A percentile compares a stretch with the other conserved stretches of the same genome.
Evolutionary conservation across 2,113 vertebrate genomes (phyloP).

Genomic region (Callorhinus ursinus): DNA sequence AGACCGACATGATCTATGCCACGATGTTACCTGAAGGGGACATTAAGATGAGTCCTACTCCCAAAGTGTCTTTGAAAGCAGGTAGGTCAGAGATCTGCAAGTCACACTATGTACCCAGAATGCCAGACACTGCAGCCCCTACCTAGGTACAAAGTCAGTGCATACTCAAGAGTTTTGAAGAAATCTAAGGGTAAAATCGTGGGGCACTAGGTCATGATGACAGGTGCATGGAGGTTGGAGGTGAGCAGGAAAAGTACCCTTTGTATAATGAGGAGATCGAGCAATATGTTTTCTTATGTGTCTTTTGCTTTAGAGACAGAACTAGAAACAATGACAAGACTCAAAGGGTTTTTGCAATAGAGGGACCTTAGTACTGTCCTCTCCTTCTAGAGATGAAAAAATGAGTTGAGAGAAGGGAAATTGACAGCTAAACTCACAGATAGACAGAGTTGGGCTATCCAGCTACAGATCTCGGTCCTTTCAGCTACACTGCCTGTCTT

Average conservation of each 20-base stretch:
- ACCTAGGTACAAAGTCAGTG: not conserved
- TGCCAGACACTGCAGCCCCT: not conserved
- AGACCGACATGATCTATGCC: not conserved
- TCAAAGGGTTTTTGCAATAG: not conserved
- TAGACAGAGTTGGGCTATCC: not conserved
- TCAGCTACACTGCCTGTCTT: not conserved
- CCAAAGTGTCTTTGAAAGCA: not conserved
- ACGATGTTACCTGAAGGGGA: not conserved
- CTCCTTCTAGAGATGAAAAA: not conserved
- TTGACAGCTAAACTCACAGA: not conserved
- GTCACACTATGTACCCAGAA: not conserved
- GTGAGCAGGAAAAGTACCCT: not conserved
- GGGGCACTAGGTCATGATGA: not conserved
- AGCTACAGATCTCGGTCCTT: conserved; percentile 6
- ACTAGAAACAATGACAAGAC: not conserved
- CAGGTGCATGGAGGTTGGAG: not conserved
- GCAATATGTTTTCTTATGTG: not conserved
- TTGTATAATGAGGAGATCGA: not conserved
- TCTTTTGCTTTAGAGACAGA: conserved; percentile 1
- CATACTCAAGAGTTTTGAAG: not conserved
- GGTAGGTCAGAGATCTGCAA: not conserved
- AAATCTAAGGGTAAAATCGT: not conserved
- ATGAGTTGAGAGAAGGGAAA: not conserved
- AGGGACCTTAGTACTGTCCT: not conserved
- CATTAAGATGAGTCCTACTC: not conserved